A percentile compares a stretch with the other conserved stretches of the same genome.
Conservation (phyloP, 2,797 vertebrate species). For the Moxostoma hubbsi region DNA sequence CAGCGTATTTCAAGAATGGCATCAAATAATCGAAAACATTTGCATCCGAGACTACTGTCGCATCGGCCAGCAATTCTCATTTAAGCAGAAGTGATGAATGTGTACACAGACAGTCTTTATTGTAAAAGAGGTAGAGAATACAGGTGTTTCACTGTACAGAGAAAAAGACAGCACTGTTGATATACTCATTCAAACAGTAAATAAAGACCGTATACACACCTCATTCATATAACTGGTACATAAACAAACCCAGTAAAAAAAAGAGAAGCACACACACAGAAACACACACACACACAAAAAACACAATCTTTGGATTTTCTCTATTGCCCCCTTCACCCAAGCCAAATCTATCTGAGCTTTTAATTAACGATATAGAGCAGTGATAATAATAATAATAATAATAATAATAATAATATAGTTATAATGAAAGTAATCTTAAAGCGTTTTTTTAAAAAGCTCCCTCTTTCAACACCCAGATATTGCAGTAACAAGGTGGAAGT, state of each 20-base stretch:
- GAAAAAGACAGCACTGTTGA: slow-evolving; percentile 81
- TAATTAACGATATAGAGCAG: slow-evolving; percentile 71
- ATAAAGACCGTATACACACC: slow-evolving; percentile 69
- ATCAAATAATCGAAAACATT: too few relatives aligned
- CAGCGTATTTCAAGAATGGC: too few relatives aligned
- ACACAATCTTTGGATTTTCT: slow-evolving; percentile 84
- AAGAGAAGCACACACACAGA: slow-evolving; percentile 36
- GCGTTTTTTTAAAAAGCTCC: slow-evolving; percentile 50
- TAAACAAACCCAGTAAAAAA: slow-evolving; percentile 70
- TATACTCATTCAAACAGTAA: slow-evolving; percentile 77
- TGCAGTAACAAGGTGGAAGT: slow-evolving; percentile 72
- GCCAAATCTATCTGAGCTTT: slow-evolving; percentile 69
- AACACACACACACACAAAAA: slow-evolving; percentile 60
- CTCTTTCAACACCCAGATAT: slow-evolving; percentile 63
- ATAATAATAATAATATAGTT: slow-evolving; percentile 73
- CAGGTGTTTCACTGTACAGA: slow-evolving; percentile 87
- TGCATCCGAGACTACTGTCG: too few relatives aligned
- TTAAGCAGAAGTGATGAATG: slow-evolving; percentile 42
- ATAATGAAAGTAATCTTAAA: slow-evolving; percentile 76
- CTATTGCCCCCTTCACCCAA: slow-evolving; percentile 77
- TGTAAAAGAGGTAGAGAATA: slow-evolving; percentile 89
- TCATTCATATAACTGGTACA: slow-evolving; percentile 69
- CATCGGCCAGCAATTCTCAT: background rate
- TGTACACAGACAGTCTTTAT: slow-evolving; percentile 86
- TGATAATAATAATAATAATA: slow-evolving; percentile 72